A percentile compares a stretch with the other conserved stretches of the same genome.
phyloP scores from a whole-genome alignment of 2,888 invertebrate genomes.

The Amphipoea oculea region DNA sequence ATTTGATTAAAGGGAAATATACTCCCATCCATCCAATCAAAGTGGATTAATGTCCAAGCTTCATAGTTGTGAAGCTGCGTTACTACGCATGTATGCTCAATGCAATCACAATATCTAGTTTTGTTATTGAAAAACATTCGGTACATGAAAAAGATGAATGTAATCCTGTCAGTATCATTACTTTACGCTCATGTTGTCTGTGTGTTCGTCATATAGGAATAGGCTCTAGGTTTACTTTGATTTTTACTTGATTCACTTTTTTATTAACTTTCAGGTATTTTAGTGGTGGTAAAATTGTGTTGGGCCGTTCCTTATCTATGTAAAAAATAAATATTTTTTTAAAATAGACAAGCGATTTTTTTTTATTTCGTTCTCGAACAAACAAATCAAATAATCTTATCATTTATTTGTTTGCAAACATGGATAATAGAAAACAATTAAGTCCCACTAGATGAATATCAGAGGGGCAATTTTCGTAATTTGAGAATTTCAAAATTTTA shows the following conservation, averaged over 20 bases:
- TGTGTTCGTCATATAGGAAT: constrained; percentile 39
- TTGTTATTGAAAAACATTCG: constrained; percentile 32
- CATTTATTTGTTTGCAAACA: too few relatives aligned
- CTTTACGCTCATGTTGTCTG: constrained; percentile 23
- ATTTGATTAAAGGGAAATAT: constrained; percentile 24
- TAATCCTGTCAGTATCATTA: neutral
- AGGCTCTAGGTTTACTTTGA: constrained; percentile 34
- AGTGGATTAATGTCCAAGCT: constrained; percentile 26
- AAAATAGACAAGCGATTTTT: neutral
- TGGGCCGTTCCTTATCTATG: neutral
- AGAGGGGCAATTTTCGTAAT: too few relatives aligned
- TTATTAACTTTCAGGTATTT: constrained; percentile 14
- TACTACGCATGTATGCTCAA: neutral
- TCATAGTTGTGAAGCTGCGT: constrained; percentile 15
- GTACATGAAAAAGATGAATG: constrained; percentile 31
- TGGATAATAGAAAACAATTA: too few relatives aligned
- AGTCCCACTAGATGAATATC: too few relatives aligned
- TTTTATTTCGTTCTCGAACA: neutral
- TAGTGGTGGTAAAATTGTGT: neutral
- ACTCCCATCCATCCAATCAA: constrained; percentile 6
- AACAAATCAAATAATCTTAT: too few relatives aligned
- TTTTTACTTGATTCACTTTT: constrained; percentile 37
- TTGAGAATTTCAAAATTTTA: too few relatives aligned
- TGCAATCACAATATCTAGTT: constrained; percentile 47
- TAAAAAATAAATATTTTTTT: neutral